Conservation (phyloP, 2,888 invertebrate genomes). For the Pseudoips prasinana region DNA sequence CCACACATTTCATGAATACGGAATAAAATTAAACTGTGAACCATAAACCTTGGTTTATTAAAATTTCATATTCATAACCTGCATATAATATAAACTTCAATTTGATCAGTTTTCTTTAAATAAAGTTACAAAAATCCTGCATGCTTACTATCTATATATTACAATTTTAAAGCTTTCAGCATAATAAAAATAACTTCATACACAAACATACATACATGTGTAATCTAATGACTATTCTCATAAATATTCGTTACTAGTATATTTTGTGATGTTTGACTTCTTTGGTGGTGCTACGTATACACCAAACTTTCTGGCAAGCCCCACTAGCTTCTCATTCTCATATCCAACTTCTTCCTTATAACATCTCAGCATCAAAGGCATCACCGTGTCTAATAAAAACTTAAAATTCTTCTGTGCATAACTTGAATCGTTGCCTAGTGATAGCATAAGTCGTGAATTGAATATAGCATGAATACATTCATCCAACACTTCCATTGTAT, state of each 20-base stretch:
- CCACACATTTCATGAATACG: constrained; percentile 39
- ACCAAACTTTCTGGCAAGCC: constrained; percentile 79
- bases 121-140: constrained; percentile 78
- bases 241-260: constrained; percentile 85
- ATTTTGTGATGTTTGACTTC: constrained; percentile 84
- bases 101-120: constrained; percentile 75
- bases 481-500: constrained; percentile 87
- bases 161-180: constrained; percentile 80
- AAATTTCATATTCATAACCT: constrained; percentile 77
- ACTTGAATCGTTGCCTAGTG: constrained; percentile 65
- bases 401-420: constrained; percentile 84
- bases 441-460: constrained; percentile 86
- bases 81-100: constrained; percentile 75
- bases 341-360: constrained; percentile 83
- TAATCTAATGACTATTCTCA: constrained; percentile 64
- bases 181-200: constrained; percentile 73
- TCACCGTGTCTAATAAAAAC: constrained; percentile 85
- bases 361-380: constrained; percentile 83
- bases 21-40: constrained; percentile 57
- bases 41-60: constrained; percentile 67
- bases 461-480: constrained; percentile 88
- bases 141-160: constrained; percentile 77
- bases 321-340: constrained; percentile 77
- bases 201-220: constrained; percentile 42
- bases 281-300: constrained; percentile 77